Conservation (phyloP, 2,797 vertebrate genomes). For the Rhodeus uyekii region DNA sequence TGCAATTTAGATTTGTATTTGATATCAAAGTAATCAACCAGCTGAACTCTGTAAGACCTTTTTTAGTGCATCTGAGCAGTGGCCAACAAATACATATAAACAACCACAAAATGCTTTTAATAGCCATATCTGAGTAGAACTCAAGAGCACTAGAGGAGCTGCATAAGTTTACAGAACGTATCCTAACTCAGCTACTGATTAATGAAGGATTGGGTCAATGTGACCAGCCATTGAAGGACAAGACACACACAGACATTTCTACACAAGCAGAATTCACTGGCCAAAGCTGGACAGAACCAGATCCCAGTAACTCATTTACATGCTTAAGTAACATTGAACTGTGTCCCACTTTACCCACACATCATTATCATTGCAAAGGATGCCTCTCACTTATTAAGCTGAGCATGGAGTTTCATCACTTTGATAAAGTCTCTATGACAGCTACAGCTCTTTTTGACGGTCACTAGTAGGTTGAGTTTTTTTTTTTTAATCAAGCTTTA, state of each 20-base stretch:
- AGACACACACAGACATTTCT: not conserved
- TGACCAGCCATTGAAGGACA: not conserved
- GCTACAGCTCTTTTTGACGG: not conserved
- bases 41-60: too few relatives aligned
- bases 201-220: not conserved
- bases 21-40: not conserved
- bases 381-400: not conserved
- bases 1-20: not conserved
- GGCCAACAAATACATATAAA: not conserved
- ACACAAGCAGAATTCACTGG: not conserved
- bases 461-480: not conserved
- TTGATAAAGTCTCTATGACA: conserved; percentile 15
- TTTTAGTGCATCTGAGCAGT: not conserved
- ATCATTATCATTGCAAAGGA: not conserved
- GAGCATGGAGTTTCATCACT: not conserved
- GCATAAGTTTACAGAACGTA: not conserved
- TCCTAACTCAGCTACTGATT: conserved; percentile 22
- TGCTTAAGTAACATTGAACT: conserved; percentile 22
- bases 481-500: not conserved
- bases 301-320: conserved; percentile 44
- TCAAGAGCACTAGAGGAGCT: not conserved
- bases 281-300: conserved; percentile 40
- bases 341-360: not conserved
- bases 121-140: not conserved
- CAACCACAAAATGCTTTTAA: not conserved